Conservation (phyloP, 1,140 invertebrate species). For the Thaumatotibia leucotreta region DNA sequence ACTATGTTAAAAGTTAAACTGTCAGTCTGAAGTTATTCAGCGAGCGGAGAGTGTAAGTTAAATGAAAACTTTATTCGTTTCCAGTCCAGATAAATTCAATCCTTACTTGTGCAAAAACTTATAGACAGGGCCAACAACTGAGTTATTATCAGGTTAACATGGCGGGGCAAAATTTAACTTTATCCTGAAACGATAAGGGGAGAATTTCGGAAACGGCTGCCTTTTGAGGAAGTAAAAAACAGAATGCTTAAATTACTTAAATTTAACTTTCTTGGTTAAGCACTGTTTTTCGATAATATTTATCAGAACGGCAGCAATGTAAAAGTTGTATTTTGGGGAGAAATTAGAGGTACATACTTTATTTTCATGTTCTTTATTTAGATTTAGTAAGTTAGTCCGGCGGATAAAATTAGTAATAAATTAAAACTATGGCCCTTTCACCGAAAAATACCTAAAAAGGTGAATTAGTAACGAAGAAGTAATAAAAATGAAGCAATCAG, state of each 20-base stretch:
- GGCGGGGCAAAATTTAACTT: not conserved
- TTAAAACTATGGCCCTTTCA: too few species aligned
- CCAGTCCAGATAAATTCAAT: constrained; percentile 9
- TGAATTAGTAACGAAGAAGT: too few species aligned
- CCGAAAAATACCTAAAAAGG: too few species aligned
- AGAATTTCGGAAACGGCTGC: not conserved
- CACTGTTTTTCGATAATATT: not conserved
- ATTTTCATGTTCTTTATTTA: too few species aligned
- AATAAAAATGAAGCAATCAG: too few species aligned
- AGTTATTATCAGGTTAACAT: not conserved
- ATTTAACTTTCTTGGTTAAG: not conserved
- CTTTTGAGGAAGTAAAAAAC: not conserved
- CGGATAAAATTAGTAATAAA: too few species aligned
- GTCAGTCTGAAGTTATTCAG: constrained; percentile 16
- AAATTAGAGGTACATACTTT: too few species aligned
- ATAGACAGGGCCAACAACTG: not conserved
- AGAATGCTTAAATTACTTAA: not conserved
- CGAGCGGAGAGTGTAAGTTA: not conserved
- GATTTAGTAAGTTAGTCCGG: too few species aligned
- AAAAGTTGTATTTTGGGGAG: too few species aligned
- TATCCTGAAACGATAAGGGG: not conserved
- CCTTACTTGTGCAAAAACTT: not conserved
- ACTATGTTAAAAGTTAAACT: constrained; percentile 21
- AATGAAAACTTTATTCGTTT: constrained; percentile 11
- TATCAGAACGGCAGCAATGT: too few species aligned